Evolutionary conservation across 2,888 invertebrate genomes (phyloP), one percentile per base, ranked within the genome.

Genomic region (Ornithoptera priamus): DNA sequence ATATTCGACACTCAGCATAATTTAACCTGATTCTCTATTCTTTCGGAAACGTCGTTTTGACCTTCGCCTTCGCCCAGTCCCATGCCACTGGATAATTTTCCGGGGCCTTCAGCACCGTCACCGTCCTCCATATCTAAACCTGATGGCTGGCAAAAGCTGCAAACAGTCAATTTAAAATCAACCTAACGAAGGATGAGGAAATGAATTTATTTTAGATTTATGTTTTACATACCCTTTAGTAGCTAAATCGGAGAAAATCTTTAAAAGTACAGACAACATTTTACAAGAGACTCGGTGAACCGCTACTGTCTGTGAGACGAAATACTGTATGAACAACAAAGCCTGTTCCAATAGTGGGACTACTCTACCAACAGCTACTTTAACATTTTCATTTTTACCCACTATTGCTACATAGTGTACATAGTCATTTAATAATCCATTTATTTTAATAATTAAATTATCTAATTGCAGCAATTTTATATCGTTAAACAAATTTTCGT

Each of bases 41-140:
- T 95, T 71, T 99, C 99, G 0, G 99, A 99, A 39, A 99, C 98
- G 86, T 99, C 99, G 79, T 97, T 97, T 76, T 97, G 95, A 1
- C 98, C 98, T 88, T 96, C 96, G 0, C 99, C 99, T 72, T 99
- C 99, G 0, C 98, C 98, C 6, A 99, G 92, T 0, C 99, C 99
- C 82, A 97, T 96, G 8, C 97, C 97, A 73, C 95, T 94, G 0
- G 95, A 93, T 42, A 93, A 83, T 68, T 93, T 93, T 1, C 94
- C 93, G 0, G 94, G 93, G 1, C 89, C 87, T 30, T 94, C 94
- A 17, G 94, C 95, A 36, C 95, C 94, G 73, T 95, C 95, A n/a
- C 95, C 94, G 75, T 95, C 95, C 56, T 96, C 96, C 78, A 95
- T 95, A 78, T 97, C 94, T 39, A 96, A 89, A 80, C 98, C 98